Evolutionary conservation across 2,888 invertebrate species (phyloP).

Genomic region (Cephus spinipes): DNA sequence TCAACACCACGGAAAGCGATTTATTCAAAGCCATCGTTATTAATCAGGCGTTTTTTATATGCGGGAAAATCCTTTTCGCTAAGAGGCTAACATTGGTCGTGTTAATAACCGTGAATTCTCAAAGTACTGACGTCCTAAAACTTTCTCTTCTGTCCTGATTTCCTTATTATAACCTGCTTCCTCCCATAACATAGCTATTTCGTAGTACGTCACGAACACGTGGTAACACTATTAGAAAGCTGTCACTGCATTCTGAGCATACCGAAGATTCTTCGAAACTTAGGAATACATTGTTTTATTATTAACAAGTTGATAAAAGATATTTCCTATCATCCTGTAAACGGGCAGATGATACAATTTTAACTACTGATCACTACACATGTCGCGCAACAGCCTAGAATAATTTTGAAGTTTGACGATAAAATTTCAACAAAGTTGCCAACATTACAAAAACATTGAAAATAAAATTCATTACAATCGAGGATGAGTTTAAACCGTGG

Average conservation of each 20-base stretch:
- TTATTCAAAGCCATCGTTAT: conserved; percentile 50
- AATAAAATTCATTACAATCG: too few relatives aligned
- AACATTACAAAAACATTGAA: too few relatives aligned
- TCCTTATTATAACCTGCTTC: conserved; percentile 3
- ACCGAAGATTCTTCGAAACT: not conserved
- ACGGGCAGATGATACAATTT: not conserved
- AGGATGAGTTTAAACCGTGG: too few relatives aligned
- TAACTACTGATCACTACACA: not conserved
- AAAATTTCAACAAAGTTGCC: too few relatives aligned
- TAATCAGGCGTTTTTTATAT: not conserved
- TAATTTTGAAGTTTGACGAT: too few relatives aligned
- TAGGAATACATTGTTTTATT: not conserved
- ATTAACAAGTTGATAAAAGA: not conserved
- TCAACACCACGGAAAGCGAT: conserved; percentile 42
- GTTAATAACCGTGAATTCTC: not conserved
- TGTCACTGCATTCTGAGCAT: not conserved
- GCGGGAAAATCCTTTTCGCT: not conserved
- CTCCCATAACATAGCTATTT: not conserved
- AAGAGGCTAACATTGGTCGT: not conserved
- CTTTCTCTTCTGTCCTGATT: conserved; percentile 52
- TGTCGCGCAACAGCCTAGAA: too few relatives aligned
- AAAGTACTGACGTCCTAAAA: conserved; percentile 49
- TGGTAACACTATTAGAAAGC: not conserved
- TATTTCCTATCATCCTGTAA: not conserved
- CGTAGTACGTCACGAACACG: not conserved